Evolutionary conservation across 2,888 invertebrate species (phyloP).

Genomic region (Desoria tigrina): DNA sequence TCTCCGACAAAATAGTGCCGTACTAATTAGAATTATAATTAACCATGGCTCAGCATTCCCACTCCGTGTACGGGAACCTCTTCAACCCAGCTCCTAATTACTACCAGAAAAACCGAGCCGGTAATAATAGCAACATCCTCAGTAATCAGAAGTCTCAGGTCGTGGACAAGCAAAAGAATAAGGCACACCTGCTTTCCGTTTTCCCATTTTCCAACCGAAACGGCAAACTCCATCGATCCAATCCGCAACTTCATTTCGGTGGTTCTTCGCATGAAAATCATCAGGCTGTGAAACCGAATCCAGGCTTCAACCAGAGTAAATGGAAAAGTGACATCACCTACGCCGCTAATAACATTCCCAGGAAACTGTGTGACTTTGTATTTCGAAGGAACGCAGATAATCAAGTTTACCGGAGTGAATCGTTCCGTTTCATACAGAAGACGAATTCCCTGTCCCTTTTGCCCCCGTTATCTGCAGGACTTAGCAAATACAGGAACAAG

Average conservation of each 20-base stretch:
- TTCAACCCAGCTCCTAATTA: background rate
- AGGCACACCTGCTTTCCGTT: background rate
- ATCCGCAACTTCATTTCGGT: conserved; percentile 12
- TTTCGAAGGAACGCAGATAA: conserved; percentile 49
- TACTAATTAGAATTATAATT: too few species aligned
- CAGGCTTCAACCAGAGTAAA: conserved; percentile 16
- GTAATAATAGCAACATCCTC: background rate
- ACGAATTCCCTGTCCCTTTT: conserved; percentile 42
- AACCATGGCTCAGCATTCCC: conserved; percentile 17
- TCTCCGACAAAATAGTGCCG: too few species aligned
- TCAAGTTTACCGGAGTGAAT: conserved; percentile 51
- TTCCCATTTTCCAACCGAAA: conserved; percentile 12
- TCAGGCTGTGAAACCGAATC: conserved; percentile 1
- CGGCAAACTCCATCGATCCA: conserved; percentile 17
- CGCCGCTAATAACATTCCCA: conserved; percentile 34
- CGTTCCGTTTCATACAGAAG: conserved; percentile 53
- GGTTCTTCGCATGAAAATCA: background rate
- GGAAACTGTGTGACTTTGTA: conserved; percentile 47
- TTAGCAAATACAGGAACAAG: conserved; percentile 33
- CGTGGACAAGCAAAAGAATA: background rate
- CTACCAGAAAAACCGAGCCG: conserved; percentile 8
- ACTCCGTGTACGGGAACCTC: conserved; percentile 15
- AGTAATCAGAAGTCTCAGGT: background rate
- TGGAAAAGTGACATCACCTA: conserved; percentile 43
- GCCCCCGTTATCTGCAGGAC: conserved; percentile 35